Evolutionary conservation across 2,113 vertebrate genomes (phyloP), one percentile per base, ranked within the genome.

Genomic region (Misgurnus anguillicaudatus): DNA sequence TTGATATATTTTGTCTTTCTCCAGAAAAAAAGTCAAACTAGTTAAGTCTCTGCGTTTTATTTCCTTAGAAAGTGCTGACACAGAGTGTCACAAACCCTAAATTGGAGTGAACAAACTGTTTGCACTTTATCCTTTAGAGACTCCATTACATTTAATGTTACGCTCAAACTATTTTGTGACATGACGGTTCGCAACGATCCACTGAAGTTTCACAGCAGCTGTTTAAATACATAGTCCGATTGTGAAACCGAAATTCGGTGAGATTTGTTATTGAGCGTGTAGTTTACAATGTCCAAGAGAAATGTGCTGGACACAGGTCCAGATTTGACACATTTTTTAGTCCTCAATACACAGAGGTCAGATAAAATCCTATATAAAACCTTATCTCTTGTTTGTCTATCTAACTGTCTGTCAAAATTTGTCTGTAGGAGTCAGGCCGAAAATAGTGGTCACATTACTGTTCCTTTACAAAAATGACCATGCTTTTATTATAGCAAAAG

Each of bases 271-370:
- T 84, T 67, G 84, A 69, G 83, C 68, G 75, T 86, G 84, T 90
- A 88, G 90, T 87, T 90, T 90, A 91, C 83, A 87, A 83, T 85
- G 14, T 41, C 83, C 89, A 80, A 79, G 89, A 92, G 90, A 89
- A 80, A 84, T 75, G 38, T 42, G 78, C 80, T 89, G 89, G 89
- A 89, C 63, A 58, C 74, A 63, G 68, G 69, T 87, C 77, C 19
- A 79, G 81, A 83, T 90, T 85, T 81, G 80, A 89, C 79, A 79
- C 88, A 89, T 87, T 81, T 88, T 89, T 91, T 84, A 90, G 89
- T 90, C 85, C 82, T 85, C 77, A 79, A 88, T 87, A 88, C 87
- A 87, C 70, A 14, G 42, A 57, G 48, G 85, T 79, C 81, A 45
- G 63, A 62, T 76, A 83, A 60, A 45, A 79, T 55, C 64, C 69